Conservation (phyloP, 2,113 vertebrate genomes). For the Chaetodon trifascialis region DNA sequence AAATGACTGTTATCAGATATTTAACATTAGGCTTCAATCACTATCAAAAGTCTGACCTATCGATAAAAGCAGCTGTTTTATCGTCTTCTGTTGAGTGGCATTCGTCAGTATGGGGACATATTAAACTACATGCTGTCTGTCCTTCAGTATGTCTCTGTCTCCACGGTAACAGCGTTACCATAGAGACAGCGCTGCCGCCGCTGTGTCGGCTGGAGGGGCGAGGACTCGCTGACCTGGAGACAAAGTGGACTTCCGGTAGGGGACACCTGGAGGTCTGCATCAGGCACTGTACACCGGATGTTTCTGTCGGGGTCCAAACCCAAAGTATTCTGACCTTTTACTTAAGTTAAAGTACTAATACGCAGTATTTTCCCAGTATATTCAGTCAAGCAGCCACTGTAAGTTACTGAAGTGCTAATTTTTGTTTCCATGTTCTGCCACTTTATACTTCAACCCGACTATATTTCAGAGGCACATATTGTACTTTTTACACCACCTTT, state of each 20-base stretch:
- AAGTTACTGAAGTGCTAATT: no score
- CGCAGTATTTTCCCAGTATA: neutral
- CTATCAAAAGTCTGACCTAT: neutral
- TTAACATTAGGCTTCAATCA: neutral
- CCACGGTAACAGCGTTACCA: constrained; percentile 70
- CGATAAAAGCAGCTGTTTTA: neutral
- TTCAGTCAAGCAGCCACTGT: no score
- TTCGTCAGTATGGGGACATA: constrained; percentile 1
- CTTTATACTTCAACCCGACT: neutral
- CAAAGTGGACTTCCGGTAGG: no score
- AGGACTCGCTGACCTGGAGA: neutral
- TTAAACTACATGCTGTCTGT: constrained; percentile 3
- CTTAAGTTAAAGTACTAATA: neutral
- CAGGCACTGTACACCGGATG: neutral
- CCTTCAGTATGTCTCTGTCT: constrained; percentile 5
- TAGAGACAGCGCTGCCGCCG: constrained; percentile 32
- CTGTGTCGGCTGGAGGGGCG: neutral
- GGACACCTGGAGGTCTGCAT: neutral
- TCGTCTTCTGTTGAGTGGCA: neutral
- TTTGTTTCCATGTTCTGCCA: no score
- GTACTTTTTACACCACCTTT: neutral
- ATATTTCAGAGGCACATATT: neutral
- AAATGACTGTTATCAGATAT: neutral
- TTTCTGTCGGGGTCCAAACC: no score
- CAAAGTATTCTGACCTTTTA: neutral